Base-by-base conservation (phyloP, 2,797 vertebrate genomes). In the Leptatherina wallacei region DNA sequence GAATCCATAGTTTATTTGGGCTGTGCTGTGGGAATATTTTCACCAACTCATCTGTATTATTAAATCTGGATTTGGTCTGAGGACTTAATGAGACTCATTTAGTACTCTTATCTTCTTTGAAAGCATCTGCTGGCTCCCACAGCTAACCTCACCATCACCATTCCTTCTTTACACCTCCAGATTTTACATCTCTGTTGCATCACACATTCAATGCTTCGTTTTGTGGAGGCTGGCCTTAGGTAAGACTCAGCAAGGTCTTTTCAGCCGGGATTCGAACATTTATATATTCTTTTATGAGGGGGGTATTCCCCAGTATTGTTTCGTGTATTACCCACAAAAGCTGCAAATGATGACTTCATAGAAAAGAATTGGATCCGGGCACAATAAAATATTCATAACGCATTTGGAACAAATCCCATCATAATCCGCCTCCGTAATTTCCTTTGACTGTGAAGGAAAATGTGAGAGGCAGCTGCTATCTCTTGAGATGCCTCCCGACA, bases 311-410 rank as follows among this genome's bases (percentile, higher is more conserved):
- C 20, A 30, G 24, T 65, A 57, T 72, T 69, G 20, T 82, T 44
- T 71, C 49, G 69, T 61, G 30, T 63, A 38, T 51, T 35, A 49
- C 60, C 73, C 64, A 82, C 76, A 44, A 66, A 58, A 54, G 36
- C 54, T 14, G 14, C 62, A 72, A 76, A 65, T 61, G 62, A 80
- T 77, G 75, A 79, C 73, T 75, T 83, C 72, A 85, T 62, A 56
- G 56, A 64, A 56, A 71, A 72, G 60, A 66, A 16, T 4, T 68
- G 63, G 69, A 71, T 70, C 58, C 72, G 30, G 24, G 75, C 57
- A 27, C 42, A 73, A 81, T 92, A 35, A 88, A 92, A 89, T 88
- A 92, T 90, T 90, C 73, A 92, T 89, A 76, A 77, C 70, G 77
- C 80, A 73, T 86, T 89, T 85, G 73, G 87, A 88, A 80, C 65